A percentile compares a stretch with the other conserved stretches of the same genome.
Conservation (phyloP, 2,797 vertebrate genomes). For the Brotula barbata region DNA sequence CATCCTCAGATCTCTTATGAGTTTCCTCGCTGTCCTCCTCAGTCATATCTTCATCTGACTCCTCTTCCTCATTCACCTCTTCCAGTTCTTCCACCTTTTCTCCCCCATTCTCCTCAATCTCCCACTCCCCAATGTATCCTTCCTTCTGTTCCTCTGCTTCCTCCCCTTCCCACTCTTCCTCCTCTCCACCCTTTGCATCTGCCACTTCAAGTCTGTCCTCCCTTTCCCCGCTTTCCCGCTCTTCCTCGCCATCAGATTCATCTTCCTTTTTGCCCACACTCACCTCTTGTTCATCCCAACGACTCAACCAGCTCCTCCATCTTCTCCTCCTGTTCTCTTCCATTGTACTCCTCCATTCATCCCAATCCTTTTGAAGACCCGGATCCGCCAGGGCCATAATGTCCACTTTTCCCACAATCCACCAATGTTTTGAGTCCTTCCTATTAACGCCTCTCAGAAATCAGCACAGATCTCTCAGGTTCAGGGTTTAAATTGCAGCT, state of each 20-base stretch:
- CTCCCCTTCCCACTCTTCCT: not conserved
- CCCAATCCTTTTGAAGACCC: conserved; percentile 16
- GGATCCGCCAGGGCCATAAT: conserved; percentile 41
- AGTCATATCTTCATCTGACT: not conserved
- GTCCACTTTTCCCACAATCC: not conserved
- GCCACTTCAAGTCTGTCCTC: not conserved
- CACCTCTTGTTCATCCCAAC: not conserved
- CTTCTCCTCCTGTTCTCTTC: conserved; percentile 27
- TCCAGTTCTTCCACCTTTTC: not conserved
- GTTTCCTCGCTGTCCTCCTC: not conserved
- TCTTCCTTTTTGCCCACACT: not conserved
- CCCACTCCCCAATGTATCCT: too few species aligned
- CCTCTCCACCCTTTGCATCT: not conserved
- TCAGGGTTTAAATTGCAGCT: not conserved
- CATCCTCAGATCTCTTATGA: not conserved
- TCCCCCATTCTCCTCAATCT: not conserved
- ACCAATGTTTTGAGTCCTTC: conserved; percentile 13
- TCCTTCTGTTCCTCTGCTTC: not conserved
- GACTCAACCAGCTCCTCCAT: conserved; percentile 30
- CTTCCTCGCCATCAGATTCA: not conserved
- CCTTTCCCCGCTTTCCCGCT: not conserved
- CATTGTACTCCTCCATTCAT: conserved; percentile 31
- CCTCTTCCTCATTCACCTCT: not conserved
- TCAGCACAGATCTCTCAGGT: conserved; percentile 26
- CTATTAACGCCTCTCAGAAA: not conserved